Evolutionary conservation across 2,888 invertebrate species (phyloP).

Genomic region (Rotaria magnacalcarata): DNA sequence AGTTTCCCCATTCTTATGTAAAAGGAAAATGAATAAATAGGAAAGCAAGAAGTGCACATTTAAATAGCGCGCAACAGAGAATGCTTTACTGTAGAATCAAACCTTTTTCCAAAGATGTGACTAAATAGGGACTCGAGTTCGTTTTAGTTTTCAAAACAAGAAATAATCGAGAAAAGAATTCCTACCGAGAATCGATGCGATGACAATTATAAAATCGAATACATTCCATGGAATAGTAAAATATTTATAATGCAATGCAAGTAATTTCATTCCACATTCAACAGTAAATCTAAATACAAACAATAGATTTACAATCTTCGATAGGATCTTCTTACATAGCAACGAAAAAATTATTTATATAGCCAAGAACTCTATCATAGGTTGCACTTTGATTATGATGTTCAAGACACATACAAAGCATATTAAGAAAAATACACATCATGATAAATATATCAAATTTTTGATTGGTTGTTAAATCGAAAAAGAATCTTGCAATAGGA

Average conservation of each 20-base stretch:
- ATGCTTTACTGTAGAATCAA: too few relatives aligned
- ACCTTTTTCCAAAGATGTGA: too few relatives aligned
- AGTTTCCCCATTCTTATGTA: too few relatives aligned
- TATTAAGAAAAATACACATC: slow-evolving; percentile 95
- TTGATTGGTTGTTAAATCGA: slow-evolving; percentile 93
- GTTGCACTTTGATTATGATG: slow-evolving; percentile 78
- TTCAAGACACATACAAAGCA: slow-evolving; percentile 96
- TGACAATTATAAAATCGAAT: slow-evolving; percentile 97
- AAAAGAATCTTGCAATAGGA: slow-evolving; percentile 67
- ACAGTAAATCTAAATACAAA: slow-evolving; percentile 70
- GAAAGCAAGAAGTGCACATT: too few relatives aligned
- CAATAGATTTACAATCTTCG: background rate
- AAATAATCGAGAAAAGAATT: too few relatives aligned
- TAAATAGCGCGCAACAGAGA: too few relatives aligned
- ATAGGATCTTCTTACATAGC: slow-evolving; percentile 65
- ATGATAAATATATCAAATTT: slow-evolving; percentile 99
- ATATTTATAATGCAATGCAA: slow-evolving; percentile 93
- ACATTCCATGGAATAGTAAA: slow-evolving; percentile 99
- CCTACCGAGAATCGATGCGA: slow-evolving; percentile 93
- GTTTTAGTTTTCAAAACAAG: too few relatives aligned
- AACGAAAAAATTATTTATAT: slow-evolving; percentile 93
- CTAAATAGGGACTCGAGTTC: too few relatives aligned
- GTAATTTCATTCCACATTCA: slow-evolving; percentile 94
- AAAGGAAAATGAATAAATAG: too few relatives aligned
- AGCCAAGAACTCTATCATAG: slow-evolving; percentile 68